Evolutionary conservation across 2,888 invertebrate genomes (phyloP).

Genomic region (Anaspis maculata): DNA sequence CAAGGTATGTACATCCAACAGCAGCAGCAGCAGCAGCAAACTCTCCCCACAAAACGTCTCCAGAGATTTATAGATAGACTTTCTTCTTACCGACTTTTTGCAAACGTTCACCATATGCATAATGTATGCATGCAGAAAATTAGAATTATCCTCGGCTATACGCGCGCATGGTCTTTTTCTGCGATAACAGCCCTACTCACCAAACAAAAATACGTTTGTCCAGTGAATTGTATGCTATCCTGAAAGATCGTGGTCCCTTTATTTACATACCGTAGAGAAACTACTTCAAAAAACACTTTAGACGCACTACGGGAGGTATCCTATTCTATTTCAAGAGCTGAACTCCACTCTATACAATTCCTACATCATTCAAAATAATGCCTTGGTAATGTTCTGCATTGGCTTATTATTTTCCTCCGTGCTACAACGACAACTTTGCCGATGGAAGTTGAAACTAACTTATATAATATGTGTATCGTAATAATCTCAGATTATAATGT

Average conservation of each 20-base stretch:
- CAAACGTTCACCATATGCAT: conserved; percentile 7
- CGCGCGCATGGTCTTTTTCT: too few species aligned
- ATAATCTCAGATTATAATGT: too few species aligned
- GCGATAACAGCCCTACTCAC: too few species aligned
- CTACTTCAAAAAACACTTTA: conserved; percentile 13
- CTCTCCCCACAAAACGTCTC: too few species aligned
- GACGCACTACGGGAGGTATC: conserved; percentile 10
- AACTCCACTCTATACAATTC: conserved; percentile 6
- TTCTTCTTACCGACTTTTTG: too few species aligned
- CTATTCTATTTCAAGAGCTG: conserved; percentile 9
- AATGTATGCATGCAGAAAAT: conserved; percentile 10
- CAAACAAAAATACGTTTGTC: conserved; percentile 3
- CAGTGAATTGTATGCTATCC: conserved; percentile 3
- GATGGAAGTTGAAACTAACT: too few species aligned
- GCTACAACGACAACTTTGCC: too few species aligned
- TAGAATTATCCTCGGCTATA: conserved; percentile 3
- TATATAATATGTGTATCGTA: too few species aligned
- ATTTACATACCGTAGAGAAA: conserved; percentile 10
- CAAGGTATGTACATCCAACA: too few species aligned
- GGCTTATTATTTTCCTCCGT: conserved; percentile 4
- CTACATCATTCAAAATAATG: conserved; percentile 8
- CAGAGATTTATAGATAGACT: too few species aligned
- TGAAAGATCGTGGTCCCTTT: conserved; percentile 8
- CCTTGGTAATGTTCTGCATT: conserved; percentile 6
- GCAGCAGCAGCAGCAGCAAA: too few species aligned